Percentiles rank a stretch among this genome's conserved stretches.
Conservation (phyloP, 1,140 invertebrate genomes). For the Leptinotarsa lineolata region DNA sequence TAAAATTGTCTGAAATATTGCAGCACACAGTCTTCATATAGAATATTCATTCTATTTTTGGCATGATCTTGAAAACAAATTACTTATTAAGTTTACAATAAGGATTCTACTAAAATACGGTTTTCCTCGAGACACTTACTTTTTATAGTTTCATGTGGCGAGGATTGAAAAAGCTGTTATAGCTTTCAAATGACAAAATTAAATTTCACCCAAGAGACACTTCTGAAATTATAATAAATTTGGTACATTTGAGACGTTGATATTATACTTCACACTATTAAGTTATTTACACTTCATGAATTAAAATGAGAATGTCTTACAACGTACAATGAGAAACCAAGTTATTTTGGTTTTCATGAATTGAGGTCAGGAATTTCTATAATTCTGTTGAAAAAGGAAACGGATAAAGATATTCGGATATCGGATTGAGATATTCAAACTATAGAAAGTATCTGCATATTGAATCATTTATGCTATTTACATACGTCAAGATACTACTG, state of each 20-base stretch:
- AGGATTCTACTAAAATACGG: constrained; percentile 19
- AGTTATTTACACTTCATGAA: constrained; percentile 12
- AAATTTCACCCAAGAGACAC: constrained; percentile 15
- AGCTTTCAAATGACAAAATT: constrained; percentile 1
- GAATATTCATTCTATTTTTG: constrained; percentile 25
- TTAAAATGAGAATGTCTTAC: neutral
- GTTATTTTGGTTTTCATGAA: neutral
- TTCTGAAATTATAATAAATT: neutral
- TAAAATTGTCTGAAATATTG: constrained; percentile 20
- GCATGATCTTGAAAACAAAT: constrained; percentile 28
- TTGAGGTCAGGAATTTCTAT: neutral
- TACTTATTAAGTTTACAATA: constrained; percentile 31
- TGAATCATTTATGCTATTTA: no score
- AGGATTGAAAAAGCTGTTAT: neutral
- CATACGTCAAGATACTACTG: no score
- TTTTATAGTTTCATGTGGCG: constrained; percentile 18
- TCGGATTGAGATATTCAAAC: no score
- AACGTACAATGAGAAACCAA: neutral
- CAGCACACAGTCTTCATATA: constrained; percentile 4
- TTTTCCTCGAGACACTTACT: constrained; percentile 17
- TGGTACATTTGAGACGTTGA: neutral
- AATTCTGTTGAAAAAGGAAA: no score
- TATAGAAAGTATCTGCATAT: no score
- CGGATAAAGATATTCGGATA: no score
- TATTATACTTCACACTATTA: constrained; percentile 16